Percentiles rank a stretch among this genome's conserved stretches.
Conservation (phyloP, 2,888 invertebrate genomes). For the Dryobota labecula region DNA sequence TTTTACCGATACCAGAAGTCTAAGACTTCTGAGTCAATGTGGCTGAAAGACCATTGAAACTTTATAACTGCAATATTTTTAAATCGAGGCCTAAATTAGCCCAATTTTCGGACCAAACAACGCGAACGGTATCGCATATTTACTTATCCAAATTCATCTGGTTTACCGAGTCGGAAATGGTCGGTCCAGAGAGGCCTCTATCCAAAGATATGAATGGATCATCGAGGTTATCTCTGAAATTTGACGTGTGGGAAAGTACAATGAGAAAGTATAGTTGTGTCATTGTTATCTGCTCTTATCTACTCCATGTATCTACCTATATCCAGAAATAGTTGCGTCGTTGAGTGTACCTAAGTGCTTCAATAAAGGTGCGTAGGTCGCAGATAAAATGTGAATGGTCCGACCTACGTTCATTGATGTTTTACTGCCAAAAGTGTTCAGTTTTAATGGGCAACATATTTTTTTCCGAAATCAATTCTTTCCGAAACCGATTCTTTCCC, state of each 20-base stretch:
- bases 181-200: neutral
- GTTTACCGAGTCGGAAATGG: neutral
- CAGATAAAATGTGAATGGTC: slow-evolving; percentile 8
- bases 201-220: slow-evolving; percentile 28
- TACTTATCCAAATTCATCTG: slow-evolving; percentile 1
- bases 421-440: too few species aligned
- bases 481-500: too few species aligned
- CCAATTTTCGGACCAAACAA: neutral
- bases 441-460: neutral
- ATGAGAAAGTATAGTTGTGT: slow-evolving; percentile 41
- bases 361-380: slow-evolving; percentile 25
- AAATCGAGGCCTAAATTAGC: neutral
- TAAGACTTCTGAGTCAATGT: neutral
- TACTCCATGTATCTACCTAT: neutral
- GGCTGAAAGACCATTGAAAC: neutral
- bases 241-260: slow-evolving; percentile 45
- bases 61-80: neutral
- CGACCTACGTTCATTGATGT: neutral
- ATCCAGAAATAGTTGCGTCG: slow-evolving; percentile 11
- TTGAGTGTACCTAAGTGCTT: neutral
- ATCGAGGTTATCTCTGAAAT: slow-evolving; percentile 32
- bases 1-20: too few species aligned
- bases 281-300: slow-evolving; percentile 44
- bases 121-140: neutral
- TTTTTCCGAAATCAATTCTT: too few species aligned